Evolutionary conservation across 2,888 invertebrate species (phyloP).

Genomic region (Ichneumoninae sp.): DNA sequence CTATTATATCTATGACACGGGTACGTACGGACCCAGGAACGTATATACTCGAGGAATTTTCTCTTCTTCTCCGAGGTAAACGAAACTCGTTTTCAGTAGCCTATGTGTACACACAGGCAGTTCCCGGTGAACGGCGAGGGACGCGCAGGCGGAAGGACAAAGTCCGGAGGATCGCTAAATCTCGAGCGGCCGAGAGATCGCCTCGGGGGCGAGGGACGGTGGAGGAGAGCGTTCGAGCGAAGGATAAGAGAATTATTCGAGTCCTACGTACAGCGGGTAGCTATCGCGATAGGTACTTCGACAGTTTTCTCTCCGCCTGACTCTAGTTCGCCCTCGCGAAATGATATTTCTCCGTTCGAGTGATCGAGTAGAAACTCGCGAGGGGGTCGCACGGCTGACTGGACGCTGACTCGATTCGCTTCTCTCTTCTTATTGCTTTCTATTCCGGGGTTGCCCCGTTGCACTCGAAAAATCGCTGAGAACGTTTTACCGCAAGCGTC

Average conservation of each 20-base stretch:
- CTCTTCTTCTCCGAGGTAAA: slow-evolving; percentile 21
- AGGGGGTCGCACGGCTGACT: slow-evolving; percentile 72
- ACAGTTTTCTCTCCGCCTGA: neutral
- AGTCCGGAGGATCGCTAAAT: slow-evolving; percentile 65
- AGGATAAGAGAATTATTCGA: slow-evolving; percentile 70
- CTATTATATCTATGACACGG: slow-evolving; percentile 25
- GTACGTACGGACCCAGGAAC: neutral
- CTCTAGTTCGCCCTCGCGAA: slow-evolving; percentile 28
- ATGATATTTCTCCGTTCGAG: slow-evolving; percentile 66
- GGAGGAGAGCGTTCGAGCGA: slow-evolving; percentile 44
- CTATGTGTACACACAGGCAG: slow-evolving; percentile 3
- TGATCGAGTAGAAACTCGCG: slow-evolving; percentile 70
- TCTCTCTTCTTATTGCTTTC: slow-evolving; percentile 49
- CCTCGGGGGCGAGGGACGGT: slow-evolving; percentile 35
- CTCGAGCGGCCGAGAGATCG: slow-evolving; percentile 62
- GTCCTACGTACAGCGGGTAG: slow-evolving; percentile 45
- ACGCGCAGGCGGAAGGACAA: slow-evolving; percentile 32
- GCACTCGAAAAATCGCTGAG: slow-evolving; percentile 61
- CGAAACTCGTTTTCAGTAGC: slow-evolving; percentile 39
- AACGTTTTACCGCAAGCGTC: slow-evolving; percentile 13
- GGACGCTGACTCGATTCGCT: slow-evolving; percentile 66
- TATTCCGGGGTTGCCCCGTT: slow-evolving; percentile 26
- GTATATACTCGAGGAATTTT: slow-evolving; percentile 18
- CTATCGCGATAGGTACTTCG: slow-evolving; percentile 21
- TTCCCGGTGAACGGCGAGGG: neutral